These are phyloP conservation scores for Siphlonurus alternatus DNA, from an alignment of 2,888 invertebrate genomes.

Conservation along the genomic window DNA sequence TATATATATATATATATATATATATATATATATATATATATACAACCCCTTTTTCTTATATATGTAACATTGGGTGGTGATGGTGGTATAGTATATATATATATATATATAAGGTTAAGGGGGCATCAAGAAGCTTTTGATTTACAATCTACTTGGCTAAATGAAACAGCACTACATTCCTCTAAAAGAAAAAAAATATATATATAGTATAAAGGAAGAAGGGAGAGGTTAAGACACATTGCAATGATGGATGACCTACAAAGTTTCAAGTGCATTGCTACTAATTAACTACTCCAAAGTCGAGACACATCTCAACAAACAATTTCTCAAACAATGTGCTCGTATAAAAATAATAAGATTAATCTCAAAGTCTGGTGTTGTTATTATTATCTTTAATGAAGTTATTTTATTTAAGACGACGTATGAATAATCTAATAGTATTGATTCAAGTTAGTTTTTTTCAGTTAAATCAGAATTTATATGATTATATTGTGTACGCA, in stretches of 20 bases:
- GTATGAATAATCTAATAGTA: too few relatives aligned
- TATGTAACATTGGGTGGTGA: neutral
- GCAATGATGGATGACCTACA: slow-evolving; percentile 2
- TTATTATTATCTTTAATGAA: too few relatives aligned
- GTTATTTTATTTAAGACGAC: too few relatives aligned
- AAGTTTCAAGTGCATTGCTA: neutral
- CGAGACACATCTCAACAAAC: neutral
- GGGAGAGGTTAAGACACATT: neutral
- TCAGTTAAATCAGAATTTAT: too few relatives aligned
- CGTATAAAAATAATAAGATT: too few relatives aligned
- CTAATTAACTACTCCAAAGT: neutral
- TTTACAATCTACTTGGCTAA: neutral
- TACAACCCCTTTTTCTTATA: neutral
- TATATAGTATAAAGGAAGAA: neutral
- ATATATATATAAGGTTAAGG: neutral
- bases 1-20: too few relatives aligned
- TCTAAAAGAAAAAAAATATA: neutral
- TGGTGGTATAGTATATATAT: neutral
- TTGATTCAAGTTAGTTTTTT: too few relatives aligned
- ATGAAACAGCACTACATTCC: neutral
- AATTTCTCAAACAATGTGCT: too few relatives aligned
- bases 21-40: too few relatives aligned
- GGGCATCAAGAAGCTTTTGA: neutral
- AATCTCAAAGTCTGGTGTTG: too few relatives aligned
- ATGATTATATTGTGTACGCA: too few relatives aligned